These are phyloP conservation scores for Sebastes vulpes DNA, from an alignment of 2,797 vertebrate genomes.

Conservation along the genomic window DNA sequence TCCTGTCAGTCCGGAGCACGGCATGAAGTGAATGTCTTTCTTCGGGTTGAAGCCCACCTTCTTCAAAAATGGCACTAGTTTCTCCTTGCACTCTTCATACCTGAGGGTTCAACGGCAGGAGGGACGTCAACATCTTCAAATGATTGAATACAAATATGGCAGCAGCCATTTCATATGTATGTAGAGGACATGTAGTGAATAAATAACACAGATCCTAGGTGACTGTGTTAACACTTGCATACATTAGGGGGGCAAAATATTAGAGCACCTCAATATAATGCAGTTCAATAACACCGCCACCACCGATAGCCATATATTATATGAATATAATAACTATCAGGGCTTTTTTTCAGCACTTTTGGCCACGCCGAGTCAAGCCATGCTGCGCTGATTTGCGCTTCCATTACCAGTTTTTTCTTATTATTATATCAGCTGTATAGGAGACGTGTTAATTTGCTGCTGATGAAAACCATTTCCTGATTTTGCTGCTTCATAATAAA, in stretches of 20 bases:
- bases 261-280: neutral
- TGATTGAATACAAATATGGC: neutral
- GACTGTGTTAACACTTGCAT: neutral
- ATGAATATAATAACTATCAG: too few species aligned
- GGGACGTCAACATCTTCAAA: neutral
- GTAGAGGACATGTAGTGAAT: neutral
- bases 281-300: neutral
- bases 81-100: slow-evolving; percentile 99
- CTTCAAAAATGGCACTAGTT: slow-evolving; percentile 98
- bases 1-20: slow-evolving; percentile 96
- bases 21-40: slow-evolving; percentile 99
- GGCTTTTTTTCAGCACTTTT: too few species aligned
- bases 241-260: too few species aligned
- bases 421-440: too few species aligned
- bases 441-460: too few species aligned
- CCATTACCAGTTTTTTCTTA: too few species aligned
- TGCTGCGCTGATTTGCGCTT: too few species aligned
- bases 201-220: neutral
- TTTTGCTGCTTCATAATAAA: too few species aligned
- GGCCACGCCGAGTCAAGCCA: too few species aligned
- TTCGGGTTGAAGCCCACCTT: slow-evolving; percentile 99
- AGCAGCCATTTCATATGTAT: neutral
- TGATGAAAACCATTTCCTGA: too few species aligned
- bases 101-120: slow-evolving; percentile 50
- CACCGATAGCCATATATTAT: too few species aligned